A percentile compares a stretch with the other conserved stretches of the same genome.
Conservation (phyloP, 2,113 vertebrate genomes). For the Cinclus mexicanus region DNA sequence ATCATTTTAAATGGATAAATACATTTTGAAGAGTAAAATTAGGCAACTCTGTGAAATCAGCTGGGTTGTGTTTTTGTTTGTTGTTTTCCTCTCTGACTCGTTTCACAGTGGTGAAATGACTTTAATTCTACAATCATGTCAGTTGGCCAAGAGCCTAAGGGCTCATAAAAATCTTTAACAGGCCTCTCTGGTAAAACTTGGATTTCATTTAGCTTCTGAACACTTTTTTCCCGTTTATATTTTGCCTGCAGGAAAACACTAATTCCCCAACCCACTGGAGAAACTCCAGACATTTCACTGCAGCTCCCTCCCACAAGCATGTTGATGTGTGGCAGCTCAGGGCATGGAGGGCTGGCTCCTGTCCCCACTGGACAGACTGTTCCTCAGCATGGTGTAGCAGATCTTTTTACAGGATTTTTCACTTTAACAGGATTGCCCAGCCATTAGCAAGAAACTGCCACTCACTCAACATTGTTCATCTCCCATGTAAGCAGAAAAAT, state of each 20-base stretch:
- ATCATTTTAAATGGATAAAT: neutral
- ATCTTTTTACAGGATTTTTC: neutral
- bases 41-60: neutral
- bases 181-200: neutral
- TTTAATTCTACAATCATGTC: neutral
- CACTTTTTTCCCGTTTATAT: neutral
- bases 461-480: neutral
- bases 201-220: neutral
- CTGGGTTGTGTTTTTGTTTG: neutral
- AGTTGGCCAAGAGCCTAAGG: neutral
- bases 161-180: neutral
- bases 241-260: neutral
- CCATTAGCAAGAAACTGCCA: neutral
- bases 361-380: neutral
- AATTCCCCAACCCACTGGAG: neutral
- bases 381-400: neutral
- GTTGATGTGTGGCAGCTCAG: neutral
- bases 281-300: neutral
- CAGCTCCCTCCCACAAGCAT: rapidly evolving
- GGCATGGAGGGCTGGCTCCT: neutral
- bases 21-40: neutral
- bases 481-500: neutral
- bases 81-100: neutral
- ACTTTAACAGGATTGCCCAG: neutral
- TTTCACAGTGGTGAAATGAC: neutral